phyloP scores from a whole-genome alignment of 53 echinoderm and acorn worm species.

The Patiria pectinifera region DNA sequence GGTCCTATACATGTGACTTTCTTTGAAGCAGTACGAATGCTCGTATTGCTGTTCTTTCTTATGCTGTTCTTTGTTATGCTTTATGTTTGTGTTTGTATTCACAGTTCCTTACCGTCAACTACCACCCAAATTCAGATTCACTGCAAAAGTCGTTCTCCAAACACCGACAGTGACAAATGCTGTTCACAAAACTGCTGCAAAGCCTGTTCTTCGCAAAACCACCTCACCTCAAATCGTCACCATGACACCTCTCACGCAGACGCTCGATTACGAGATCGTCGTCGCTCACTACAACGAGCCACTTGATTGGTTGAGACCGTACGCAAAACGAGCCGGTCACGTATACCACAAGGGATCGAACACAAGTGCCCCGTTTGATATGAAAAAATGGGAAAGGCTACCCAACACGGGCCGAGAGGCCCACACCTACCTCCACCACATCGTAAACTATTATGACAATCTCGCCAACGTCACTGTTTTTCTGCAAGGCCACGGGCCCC shows the following conservation, averaged over 20 bases:
- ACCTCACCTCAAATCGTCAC: no score
- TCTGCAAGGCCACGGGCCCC: constrained; percentile 23
- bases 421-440: constrained; percentile 54
- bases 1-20: no score
- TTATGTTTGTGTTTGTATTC: no score
- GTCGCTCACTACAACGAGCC: constrained; percentile 52
- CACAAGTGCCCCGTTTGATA: background rate
- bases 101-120: no score
- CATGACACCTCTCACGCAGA: background rate
- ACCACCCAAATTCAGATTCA: no score
- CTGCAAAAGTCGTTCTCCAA: no score
- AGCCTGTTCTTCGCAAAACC: no score
- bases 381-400: constrained; percentile 24
- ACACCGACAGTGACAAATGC: no score
- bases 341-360: constrained; percentile 44
- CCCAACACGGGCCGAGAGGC: constrained; percentile 40
- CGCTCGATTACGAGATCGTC: constrained; percentile 41
- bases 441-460: constrained; percentile 40
- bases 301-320: constrained; percentile 41
- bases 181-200: no score
- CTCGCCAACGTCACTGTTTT: constrained; percentile 48
- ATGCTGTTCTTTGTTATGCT: no score
- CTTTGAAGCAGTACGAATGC: no score
- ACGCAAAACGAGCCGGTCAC: constrained; percentile 20
- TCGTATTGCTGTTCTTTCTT: no score